Percentiles rank a stretch among this genome's conserved stretches.
phyloP scores from a whole-genome alignment of 2,888 invertebrate species.

The Tuta absoluta region DNA sequence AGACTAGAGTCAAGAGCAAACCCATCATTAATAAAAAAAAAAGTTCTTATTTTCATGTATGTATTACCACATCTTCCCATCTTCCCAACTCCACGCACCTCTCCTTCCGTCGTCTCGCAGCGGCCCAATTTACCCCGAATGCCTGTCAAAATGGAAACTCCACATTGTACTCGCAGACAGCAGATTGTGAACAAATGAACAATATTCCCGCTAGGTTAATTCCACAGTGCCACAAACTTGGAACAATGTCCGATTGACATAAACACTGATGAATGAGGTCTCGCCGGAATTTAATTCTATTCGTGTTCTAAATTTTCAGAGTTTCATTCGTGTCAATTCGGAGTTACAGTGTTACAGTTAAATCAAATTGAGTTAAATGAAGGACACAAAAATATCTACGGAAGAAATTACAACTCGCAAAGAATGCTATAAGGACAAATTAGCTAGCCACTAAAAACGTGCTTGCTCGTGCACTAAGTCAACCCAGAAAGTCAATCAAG shows the following conservation, averaged over 20 bases:
- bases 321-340: neutral
- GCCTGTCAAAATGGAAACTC: conserved; percentile 26
- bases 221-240: conserved; percentile 16
- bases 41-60: too few species aligned
- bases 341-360: conserved; percentile 79
- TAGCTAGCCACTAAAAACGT: too few species aligned
- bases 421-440: too few species aligned
- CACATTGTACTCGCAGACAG: conserved; percentile 26
- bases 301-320: conserved; percentile 16
- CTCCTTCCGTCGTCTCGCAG: conserved; percentile 10
- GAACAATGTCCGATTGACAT: conserved; percentile 26
- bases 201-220: conserved; percentile 28
- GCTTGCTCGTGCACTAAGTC: too few species aligned
- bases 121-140: conserved; percentile 24
- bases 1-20: too few species aligned
- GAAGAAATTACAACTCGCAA: too few species aligned
- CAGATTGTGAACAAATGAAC: conserved; percentile 22
- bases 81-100: neutral
- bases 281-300: conserved; percentile 16
- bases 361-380: neutral
- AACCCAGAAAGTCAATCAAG: too few species aligned
- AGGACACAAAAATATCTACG: too few species aligned
- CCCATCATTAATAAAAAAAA: too few species aligned
- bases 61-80: neutral
- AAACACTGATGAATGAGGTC: conserved; percentile 21